phyloP scores from a whole-genome alignment of 2,113 vertebrate species.

The Bambusicola thoracicus region DNA sequence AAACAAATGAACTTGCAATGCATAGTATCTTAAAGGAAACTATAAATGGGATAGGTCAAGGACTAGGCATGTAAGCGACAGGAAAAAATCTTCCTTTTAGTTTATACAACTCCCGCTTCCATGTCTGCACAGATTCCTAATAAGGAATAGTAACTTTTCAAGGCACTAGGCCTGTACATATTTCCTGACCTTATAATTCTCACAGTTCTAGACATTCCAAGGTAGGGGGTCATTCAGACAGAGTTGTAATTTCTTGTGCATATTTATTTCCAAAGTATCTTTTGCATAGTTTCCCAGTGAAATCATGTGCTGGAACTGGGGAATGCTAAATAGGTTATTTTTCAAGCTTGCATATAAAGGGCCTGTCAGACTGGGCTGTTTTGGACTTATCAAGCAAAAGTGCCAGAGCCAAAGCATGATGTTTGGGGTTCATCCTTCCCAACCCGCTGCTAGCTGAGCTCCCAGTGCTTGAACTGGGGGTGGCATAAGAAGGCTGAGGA shows the following conservation, averaged over 20 bases:
- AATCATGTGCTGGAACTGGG: constrained; percentile 77
- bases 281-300: constrained; percentile 94
- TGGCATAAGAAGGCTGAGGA: neutral
- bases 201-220: constrained; percentile 86
- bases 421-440: neutral
- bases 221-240: constrained; percentile 84
- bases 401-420: constrained; percentile 53
- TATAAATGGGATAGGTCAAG: constrained; percentile 86
- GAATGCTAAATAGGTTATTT: constrained; percentile 84
- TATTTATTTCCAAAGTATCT: constrained; percentile 93
- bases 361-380: constrained; percentile 73
- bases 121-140: constrained; percentile 82
- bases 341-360: constrained; percentile 81
- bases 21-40: constrained; percentile 80
- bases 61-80: constrained; percentile 77
- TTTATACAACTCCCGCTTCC: constrained; percentile 80
- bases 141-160: constrained; percentile 81
- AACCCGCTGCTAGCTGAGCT: neutral
- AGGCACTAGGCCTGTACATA: constrained; percentile 76
- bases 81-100: constrained; percentile 76
- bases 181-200: constrained; percentile 85
- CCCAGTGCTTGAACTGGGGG: neutral
- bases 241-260: constrained; percentile 83
- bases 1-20: constrained; percentile 79
- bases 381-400: constrained; percentile 73